These are phyloP conservation scores for Coluber constrictor DNA, from an alignment of 2,797 vertebrate genomes.

Conservation along the genomic window DNA sequence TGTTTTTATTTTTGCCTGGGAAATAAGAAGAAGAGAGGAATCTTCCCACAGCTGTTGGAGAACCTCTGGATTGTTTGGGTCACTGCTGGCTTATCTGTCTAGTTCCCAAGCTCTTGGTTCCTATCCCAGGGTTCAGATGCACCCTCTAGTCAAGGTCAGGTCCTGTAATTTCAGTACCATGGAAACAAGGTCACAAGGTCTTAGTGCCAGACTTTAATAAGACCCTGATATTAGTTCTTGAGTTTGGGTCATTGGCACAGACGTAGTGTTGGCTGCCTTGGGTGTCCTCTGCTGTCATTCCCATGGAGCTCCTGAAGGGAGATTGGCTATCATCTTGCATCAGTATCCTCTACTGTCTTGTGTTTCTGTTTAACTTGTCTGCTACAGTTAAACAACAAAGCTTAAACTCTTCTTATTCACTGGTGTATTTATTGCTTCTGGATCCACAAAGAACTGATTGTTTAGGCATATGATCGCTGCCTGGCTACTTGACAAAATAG, in stretches of 20 bases:
- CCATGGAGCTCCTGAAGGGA: background rate
- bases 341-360: background rate
- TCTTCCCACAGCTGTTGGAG: background rate
- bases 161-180: background rate
- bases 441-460: background rate
- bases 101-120: background rate
- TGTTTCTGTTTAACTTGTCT: background rate
- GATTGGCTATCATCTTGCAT: background rate
- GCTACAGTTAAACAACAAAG: background rate
- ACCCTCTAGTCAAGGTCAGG: background rate
- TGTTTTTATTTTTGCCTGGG: background rate
- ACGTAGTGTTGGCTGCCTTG: background rate
- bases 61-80: background rate
- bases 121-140: background rate
- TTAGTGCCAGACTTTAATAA: background rate
- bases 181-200: background rate
- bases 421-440: background rate
- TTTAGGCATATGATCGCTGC: background rate
- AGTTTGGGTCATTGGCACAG: background rate
- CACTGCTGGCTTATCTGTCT: background rate
- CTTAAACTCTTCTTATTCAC: background rate
- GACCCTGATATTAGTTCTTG: background rate
- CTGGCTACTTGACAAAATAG: background rate
- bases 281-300: background rate
- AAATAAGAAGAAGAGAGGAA: background rate